Base-by-base conservation (phyloP, 1,140 invertebrate species). In the Brachystomella parvula region DNA sequence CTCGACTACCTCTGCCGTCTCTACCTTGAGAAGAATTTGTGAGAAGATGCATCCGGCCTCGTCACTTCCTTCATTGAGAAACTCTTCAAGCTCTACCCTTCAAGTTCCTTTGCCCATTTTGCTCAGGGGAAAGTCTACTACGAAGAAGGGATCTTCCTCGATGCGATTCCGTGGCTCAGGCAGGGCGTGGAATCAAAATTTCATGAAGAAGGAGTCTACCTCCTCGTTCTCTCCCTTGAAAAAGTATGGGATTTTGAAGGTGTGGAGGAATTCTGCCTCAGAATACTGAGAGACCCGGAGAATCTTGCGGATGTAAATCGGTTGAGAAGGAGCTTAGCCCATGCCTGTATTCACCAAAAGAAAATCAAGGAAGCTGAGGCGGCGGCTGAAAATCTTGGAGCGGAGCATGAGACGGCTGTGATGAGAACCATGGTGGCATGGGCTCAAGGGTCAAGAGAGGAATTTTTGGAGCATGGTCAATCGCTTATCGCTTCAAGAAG, bases 1-100 rank as follows among this genome's bases (percentile, higher is more conserved):
- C 67, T 65, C 39, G 69, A 71, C n/a, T 71, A 65, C 63, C 3
- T 71, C 0, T 71, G 69, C 28, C 26, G 69, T 2, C 19, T 67
- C 12, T 71, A 67, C 26, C 2, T 71, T 19, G 69, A 71, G 56
- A 33, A 57, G 28, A 60, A 65, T 26, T 33, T 47, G 24, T 30
- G 21, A 19, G 59, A 47, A 49, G 35, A 61, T n/a, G 49, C 3
- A 15, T 9, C 6, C 24, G 49, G 6, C 44, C 26, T 30, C 35
- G 24, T 53, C 24, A 9, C 24, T 15, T 24, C 24, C 24, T 12
- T 29, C 29, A 33, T 47, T 19, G 66, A 67, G 12, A 71, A 58
- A 24, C 30, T 71, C 24, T 66, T 71, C 49, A 71, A 71, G 60
- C 30, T 71, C 3, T 59, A 68, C 47, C 69, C 69, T 9, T 59